These are phyloP conservation scores for Sebastes dallii DNA, from an alignment of 2,797 vertebrate species.

Conservation along the genomic window DNA sequence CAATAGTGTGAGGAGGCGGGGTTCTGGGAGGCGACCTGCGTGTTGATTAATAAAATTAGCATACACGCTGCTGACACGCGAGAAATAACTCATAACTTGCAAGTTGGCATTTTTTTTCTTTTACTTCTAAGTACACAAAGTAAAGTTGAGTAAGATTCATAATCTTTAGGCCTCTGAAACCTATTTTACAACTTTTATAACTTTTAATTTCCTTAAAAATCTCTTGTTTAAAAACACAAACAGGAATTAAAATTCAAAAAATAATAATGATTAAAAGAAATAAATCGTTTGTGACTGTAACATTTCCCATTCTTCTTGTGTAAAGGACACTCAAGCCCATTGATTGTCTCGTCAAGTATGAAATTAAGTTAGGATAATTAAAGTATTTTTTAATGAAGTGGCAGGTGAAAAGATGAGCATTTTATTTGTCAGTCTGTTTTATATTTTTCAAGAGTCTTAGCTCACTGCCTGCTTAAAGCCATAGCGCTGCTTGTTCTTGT, in stretches of 20 bases:
- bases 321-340: neutral
- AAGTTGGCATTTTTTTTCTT: conserved; percentile 49
- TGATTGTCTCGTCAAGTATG: neutral
- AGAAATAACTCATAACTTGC: conserved; percentile 60
- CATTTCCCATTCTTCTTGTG: neutral
- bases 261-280: too few relatives aligned
- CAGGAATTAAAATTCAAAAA: neutral
- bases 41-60: conserved; percentile 74
- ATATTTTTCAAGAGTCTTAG: conserved; percentile 19
- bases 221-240: neutral
- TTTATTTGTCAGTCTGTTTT: conserved; percentile 3
- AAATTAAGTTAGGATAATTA: neutral
- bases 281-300: neutral
- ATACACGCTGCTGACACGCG: conserved; percentile 64
- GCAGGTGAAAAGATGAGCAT: neutral
- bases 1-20: conserved; percentile 50
- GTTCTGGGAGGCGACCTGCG: conserved; percentile 49
- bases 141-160: conserved; percentile 11
- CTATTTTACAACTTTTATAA: neutral
- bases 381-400: neutral
- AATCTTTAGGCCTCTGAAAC: conserved; percentile 8
- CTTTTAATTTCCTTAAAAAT: neutral
- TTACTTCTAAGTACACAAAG: conserved; percentile 43
- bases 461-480: conserved; percentile 40
- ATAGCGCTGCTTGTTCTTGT: conserved; percentile 53